phyloP scores from a whole-genome alignment of 1,140 invertebrate species.

The Anthonomus grandis region DNA sequence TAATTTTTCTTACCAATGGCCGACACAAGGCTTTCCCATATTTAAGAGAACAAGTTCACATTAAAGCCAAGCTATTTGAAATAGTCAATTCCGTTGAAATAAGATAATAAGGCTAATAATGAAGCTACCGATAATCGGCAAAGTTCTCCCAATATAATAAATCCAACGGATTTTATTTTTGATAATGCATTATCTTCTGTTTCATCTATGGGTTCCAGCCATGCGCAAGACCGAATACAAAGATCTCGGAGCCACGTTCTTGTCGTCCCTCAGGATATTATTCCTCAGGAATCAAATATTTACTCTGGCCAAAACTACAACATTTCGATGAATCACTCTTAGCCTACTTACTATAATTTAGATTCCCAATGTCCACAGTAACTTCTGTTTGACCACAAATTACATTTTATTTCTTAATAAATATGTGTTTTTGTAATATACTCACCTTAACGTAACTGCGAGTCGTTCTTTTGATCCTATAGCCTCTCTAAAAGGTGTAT shows the following conservation, averaged over 20 bases:
- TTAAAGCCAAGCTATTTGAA: too few relatives aligned
- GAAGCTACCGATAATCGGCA: conserved; percentile 6
- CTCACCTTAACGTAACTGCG: too few relatives aligned
- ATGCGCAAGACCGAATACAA: neutral
- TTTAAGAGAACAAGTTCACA: too few relatives aligned
- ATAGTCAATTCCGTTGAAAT: conserved; percentile 12
- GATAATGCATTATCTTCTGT: too few relatives aligned
- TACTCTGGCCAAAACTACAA: neutral
- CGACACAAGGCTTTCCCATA: conserved; percentile 18
- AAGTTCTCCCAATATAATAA: too few relatives aligned
- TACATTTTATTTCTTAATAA: too few relatives aligned
- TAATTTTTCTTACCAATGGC: neutral
- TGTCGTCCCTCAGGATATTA: neutral
- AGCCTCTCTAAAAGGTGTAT: too few relatives aligned
- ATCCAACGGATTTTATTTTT: too few relatives aligned
- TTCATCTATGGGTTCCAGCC: neutral
- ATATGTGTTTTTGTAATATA: too few relatives aligned
- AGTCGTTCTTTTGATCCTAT: too few relatives aligned
- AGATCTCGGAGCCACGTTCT: neutral
- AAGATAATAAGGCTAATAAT: conserved; percentile 10
- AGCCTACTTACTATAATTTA: neutral
- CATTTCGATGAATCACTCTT: neutral
- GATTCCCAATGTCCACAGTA: too few relatives aligned
- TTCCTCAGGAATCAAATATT: neutral
- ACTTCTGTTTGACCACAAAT: too few relatives aligned